A percentile compares a stretch with the other conserved stretches of the same genome.
These are phyloP conservation scores for Leucozona laternaria DNA, from an alignment of 2,888 invertebrate genomes.

Conservation along the genomic window DNA sequence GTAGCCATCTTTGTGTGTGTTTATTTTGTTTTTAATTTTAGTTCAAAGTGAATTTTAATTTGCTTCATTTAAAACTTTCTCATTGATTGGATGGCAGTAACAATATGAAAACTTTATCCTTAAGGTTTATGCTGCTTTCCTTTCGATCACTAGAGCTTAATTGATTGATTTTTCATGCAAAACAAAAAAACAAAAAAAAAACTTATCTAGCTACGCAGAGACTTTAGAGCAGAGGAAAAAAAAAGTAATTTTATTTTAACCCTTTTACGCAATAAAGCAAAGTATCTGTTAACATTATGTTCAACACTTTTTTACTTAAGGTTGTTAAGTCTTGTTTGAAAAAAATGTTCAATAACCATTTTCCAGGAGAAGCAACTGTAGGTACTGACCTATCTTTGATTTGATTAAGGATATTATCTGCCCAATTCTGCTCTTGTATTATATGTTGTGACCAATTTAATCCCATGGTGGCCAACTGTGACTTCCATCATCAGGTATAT, in stretches of 20 bases:
- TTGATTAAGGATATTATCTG: background rate
- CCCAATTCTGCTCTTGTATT: background rate
- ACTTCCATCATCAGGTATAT: background rate
- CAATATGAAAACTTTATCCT: background rate
- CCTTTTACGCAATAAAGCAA: background rate
- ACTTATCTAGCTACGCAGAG: background rate
- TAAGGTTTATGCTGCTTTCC: background rate
- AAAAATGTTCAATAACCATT: background rate
- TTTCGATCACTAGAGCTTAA: background rate
- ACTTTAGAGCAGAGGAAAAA: background rate
- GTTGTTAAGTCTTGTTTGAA: too few relatives aligned
- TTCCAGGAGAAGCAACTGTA: background rate
- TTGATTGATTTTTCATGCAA: background rate
- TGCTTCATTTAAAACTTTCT: background rate
- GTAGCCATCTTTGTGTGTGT: background rate
- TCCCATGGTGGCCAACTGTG: background rate
- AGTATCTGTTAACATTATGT: too few relatives aligned
- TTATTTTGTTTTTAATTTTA: background rate
- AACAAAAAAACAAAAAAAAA: background rate
- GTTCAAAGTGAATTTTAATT: background rate
- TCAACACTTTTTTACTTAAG: too few relatives aligned
- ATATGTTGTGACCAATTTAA: constrained; percentile 4
- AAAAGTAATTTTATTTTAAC: background rate
- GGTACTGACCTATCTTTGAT: background rate
- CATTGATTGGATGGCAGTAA: background rate